Conservation (phyloP, 2,797 vertebrate genomes). For the Pseudomugil tenellus region DNA sequence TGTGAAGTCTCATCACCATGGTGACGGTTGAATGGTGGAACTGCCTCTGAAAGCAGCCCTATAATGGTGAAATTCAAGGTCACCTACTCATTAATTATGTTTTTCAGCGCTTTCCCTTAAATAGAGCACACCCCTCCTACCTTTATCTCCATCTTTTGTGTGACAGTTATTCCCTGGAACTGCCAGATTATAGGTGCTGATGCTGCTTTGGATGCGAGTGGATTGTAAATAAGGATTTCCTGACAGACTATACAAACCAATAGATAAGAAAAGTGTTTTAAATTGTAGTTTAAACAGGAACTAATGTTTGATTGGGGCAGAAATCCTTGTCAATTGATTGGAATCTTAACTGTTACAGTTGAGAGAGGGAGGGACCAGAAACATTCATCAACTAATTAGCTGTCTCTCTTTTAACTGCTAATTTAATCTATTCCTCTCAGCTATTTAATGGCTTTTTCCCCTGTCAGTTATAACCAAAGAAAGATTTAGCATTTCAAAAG, state of each 20-base stretch:
- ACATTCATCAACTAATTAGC: slow-evolving; percentile 86
- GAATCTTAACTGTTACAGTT: slow-evolving; percentile 41
- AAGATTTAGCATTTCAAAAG: slow-evolving; percentile 86
- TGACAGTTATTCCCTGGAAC: slow-evolving; percentile 56
- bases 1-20: slow-evolving; percentile 67
- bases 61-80: slow-evolving; percentile 73
- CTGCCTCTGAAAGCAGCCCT: slow-evolving; percentile 42
- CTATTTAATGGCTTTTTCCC: slow-evolving; percentile 75
- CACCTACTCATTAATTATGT: slow-evolving; percentile 78
- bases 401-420: slow-evolving; percentile 81
- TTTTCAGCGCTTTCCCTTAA: slow-evolving; percentile 69
- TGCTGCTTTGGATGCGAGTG: slow-evolving; percentile 37
- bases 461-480: slow-evolving; percentile 74
- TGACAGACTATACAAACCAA: not conserved
- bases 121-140: slow-evolving; percentile 59
- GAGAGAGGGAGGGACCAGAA: slow-evolving; percentile 57
- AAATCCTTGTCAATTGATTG: slow-evolving; percentile 31
- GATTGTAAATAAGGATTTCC: slow-evolving; percentile 11
- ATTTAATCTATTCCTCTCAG: slow-evolving; percentile 82
- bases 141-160: slow-evolving; percentile 67
- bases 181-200: slow-evolving; percentile 56
- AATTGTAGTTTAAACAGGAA: slow-evolving; percentile 39
- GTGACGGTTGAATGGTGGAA: slow-evolving; percentile 63
- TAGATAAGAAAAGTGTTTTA: slow-evolving; percentile 15
- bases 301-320: slow-evolving; percentile 31